These are phyloP conservation scores for Alauda arvensis DNA, from an alignment of 2,797 vertebrate genomes.

Conservation along the genomic window DNA sequence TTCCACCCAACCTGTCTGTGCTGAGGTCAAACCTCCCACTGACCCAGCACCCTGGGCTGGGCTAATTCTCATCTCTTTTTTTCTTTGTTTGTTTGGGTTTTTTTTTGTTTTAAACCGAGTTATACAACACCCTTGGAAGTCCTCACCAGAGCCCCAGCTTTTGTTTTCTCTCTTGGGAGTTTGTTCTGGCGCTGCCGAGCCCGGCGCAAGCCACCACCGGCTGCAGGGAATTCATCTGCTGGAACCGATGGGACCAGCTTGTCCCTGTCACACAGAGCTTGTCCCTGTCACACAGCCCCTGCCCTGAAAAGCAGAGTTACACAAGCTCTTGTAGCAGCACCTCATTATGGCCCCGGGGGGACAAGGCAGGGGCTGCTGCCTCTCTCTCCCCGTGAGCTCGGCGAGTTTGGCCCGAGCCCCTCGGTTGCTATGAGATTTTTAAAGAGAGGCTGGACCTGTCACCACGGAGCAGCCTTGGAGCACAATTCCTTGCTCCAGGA, in stretches of 20 bases:
- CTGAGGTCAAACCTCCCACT: background rate
- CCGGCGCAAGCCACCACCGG: background rate
- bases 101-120: background rate
- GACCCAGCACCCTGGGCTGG: background rate
- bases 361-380: constrained; percentile 20
- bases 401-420: background rate
- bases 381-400: background rate
- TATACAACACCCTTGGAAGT: constrained; percentile 1
- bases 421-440: constrained; percentile 30
- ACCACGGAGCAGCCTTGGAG: background rate
- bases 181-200: background rate
- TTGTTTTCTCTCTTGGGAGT: background rate
- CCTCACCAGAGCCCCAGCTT: background rate
- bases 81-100: too few relatives aligned
- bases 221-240: background rate
- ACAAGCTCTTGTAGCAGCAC: constrained; percentile 26
- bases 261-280: background rate
- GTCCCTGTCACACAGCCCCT: background rate
- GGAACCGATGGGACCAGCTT: background rate
- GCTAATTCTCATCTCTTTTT: background rate
- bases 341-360: background rate
- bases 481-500: background rate
- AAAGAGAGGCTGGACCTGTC: background rate
- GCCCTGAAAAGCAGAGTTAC: constrained; percentile 40
- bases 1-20: background rate